Conservation (phyloP, 2,888 invertebrate genomes). For the Morpho achilles region DNA sequence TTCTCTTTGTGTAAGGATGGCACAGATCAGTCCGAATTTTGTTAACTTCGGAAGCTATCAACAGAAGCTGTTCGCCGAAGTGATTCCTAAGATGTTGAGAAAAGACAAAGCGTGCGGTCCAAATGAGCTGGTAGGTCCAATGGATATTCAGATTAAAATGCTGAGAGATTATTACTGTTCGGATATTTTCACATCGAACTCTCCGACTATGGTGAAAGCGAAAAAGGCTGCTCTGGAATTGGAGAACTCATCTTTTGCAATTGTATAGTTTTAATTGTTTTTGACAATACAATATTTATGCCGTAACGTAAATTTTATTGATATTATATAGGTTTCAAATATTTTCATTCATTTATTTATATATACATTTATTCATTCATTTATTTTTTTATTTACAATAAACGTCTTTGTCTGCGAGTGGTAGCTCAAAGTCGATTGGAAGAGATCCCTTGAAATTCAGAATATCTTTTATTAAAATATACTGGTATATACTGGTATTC, state of each 20-base stretch:
- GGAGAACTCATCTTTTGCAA: constrained; percentile 36
- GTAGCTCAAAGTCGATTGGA: too few relatives aligned
- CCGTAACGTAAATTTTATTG: too few relatives aligned
- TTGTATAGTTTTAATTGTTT: constrained; percentile 22
- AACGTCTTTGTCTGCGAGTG: too few relatives aligned
- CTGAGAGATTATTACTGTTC: constrained; percentile 62
- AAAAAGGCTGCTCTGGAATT: constrained; percentile 45
- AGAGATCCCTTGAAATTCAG: too few relatives aligned
- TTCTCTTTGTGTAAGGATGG: constrained; percentile 46
- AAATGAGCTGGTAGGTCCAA: background rate
- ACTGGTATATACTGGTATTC: too few relatives aligned
- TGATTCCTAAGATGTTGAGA: constrained; percentile 34
- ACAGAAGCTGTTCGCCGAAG: constrained; percentile 41
- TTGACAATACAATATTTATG: too few relatives aligned
- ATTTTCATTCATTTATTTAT: too few relatives aligned
- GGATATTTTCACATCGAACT: constrained; percentile 59
- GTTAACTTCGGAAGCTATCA: constrained; percentile 44
- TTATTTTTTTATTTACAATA: too few relatives aligned
- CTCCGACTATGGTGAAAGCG: constrained; percentile 58
- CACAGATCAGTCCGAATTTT: constrained; percentile 62
- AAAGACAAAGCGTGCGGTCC: constrained; percentile 3
- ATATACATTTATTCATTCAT: too few relatives aligned
- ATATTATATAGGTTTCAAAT: too few relatives aligned
- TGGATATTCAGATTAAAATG: constrained; percentile 48
- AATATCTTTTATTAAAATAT: too few relatives aligned